A percentile compares a stretch with the other conserved stretches of the same genome.
These are phyloP conservation scores for Acrocephalus kingi DNA, from an alignment of 2,113 vertebrate genomes.

Conservation along the genomic window DNA sequence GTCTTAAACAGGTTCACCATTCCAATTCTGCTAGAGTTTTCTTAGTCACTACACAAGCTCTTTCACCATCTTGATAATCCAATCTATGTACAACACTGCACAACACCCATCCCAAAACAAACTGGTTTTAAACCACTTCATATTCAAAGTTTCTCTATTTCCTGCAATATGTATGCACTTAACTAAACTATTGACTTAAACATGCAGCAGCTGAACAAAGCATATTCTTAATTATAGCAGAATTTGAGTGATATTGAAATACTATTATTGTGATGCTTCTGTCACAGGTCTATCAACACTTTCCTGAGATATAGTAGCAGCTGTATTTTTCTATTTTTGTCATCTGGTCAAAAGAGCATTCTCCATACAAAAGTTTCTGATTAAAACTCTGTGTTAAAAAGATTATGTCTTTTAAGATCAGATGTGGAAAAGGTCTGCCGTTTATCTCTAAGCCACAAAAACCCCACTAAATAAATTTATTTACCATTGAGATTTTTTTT, in stretches of 20 bases:
- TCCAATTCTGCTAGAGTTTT: background rate
- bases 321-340: background rate
- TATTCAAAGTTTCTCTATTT: background rate
- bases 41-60: background rate
- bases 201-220: background rate
- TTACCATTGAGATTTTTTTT: background rate
- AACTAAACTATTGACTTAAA: background rate
- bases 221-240: background rate
- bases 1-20: background rate
- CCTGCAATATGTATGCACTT: background rate
- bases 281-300: background rate
- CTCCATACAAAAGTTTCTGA: background rate
- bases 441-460: background rate
- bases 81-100: background rate
- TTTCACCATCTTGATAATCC: background rate
- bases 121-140: background rate
- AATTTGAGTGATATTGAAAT: background rate
- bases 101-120: background rate
- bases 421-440: background rate
- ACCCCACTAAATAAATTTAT: accelerated
- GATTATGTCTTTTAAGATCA: background rate
- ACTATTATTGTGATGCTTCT: background rate
- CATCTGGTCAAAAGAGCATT: background rate
- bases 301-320: background rate
- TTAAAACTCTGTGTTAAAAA: background rate